Evolutionary conservation across 2,888 invertebrate species (phyloP).

Genomic region (Ditylenchus weischeri): DNA sequence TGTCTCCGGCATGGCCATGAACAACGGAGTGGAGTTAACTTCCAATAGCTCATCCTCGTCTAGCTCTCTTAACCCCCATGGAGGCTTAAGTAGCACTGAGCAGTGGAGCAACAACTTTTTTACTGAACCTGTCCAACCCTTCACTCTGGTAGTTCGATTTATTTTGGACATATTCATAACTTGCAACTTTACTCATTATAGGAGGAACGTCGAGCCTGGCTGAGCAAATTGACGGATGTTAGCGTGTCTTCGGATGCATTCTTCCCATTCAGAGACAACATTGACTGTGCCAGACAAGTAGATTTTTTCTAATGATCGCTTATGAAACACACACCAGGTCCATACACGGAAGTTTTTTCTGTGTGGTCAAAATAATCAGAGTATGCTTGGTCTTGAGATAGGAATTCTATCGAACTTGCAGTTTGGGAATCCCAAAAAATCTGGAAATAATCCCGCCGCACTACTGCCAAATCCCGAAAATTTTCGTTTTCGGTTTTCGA

Average conservation of each 20-base stretch:
- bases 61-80: neutral
- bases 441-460: too few relatives aligned
- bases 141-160: constrained; percentile 46
- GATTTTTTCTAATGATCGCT: neutral
- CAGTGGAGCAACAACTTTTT: constrained; percentile 52
- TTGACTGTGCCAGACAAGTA: constrained; percentile 67
- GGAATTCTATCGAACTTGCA: too few relatives aligned
- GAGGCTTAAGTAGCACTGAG: constrained; percentile 28
- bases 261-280: constrained; percentile 95
- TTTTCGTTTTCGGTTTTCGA: too few relatives aligned
- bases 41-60: neutral
- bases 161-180: neutral
- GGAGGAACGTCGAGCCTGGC: constrained; percentile 60
- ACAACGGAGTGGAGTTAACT: constrained; percentile 38
- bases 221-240: constrained; percentile 67
- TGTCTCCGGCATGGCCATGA: constrained; percentile 48
- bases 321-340: neutral
- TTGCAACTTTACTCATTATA: constrained; percentile 29
- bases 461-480: too few relatives aligned
- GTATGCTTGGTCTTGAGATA: too few relatives aligned
- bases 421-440: too few relatives aligned
- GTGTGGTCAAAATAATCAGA: too few relatives aligned
- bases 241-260: constrained; percentile 93
- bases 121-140: constrained; percentile 51
- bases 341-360: too few relatives aligned